phyloP scores from a whole-genome alignment of 1,140 invertebrate species.

The Rhopalosiphum maidis region DNA sequence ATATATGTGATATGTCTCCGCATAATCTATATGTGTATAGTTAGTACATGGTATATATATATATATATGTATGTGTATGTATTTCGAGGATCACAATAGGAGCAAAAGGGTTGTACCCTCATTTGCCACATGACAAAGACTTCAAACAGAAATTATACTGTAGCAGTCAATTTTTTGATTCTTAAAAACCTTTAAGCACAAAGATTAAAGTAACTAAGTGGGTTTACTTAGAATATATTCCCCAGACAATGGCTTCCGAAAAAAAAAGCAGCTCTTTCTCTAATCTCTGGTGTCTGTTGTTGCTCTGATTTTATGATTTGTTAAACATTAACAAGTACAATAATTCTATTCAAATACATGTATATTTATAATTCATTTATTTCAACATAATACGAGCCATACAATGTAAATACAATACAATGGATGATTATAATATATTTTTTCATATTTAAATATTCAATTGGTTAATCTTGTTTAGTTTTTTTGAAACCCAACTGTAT shows the following conservation, averaged over 20 bases:
- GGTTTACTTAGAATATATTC: conserved; percentile 48
- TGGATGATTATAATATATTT: not conserved
- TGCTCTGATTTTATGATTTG: conserved; percentile 45
- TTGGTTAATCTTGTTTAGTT: not conserved
- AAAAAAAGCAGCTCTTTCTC: not conserved
- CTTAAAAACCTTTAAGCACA: conserved; percentile 27
- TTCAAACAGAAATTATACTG: conserved; percentile 55
- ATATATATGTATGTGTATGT: not conserved
- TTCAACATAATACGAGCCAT: not conserved
- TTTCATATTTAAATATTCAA: not conserved
- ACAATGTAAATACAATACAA: conserved; percentile 20
- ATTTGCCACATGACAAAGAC: conserved; percentile 32
- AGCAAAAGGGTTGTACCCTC: conserved; percentile 51
- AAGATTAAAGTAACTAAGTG: conserved; percentile 54
- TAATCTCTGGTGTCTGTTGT: conserved; percentile 33
- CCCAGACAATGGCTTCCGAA: conserved; percentile 3
- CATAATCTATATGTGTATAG: not conserved
- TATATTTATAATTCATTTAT: conserved; percentile 13
- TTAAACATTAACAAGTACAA: conserved; percentile 41
- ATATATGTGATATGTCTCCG: not conserved
- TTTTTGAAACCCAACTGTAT: not conserved
- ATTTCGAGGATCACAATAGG: conserved; percentile 3
- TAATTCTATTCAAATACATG: conserved; percentile 46
- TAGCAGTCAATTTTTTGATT: conserved; percentile 43
- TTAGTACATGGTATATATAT: not conserved